These are phyloP conservation scores for Tachyglossus aculeatus DNA, from an alignment of 2,797 vertebrate genomes.

Conservation along the genomic window DNA sequence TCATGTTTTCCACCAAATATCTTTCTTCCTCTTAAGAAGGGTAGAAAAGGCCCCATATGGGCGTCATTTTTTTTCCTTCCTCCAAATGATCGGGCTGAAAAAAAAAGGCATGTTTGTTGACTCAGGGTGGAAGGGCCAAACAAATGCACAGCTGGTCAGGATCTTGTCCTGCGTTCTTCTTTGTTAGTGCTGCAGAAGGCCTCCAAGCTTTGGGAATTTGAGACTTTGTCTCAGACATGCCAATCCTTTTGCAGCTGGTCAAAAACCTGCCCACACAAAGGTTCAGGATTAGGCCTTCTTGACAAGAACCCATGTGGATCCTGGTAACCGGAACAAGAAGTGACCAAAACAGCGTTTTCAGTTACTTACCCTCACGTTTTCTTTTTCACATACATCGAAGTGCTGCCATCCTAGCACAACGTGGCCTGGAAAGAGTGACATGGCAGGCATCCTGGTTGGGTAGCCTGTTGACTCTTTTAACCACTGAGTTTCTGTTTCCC, in stretches of 20 bases:
- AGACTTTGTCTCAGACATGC: background rate
- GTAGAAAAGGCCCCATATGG: conserved; percentile 9
- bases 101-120: conserved; percentile 1
- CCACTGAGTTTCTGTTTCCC: conserved; percentile 72
- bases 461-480: conserved; percentile 57
- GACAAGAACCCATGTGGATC: background rate
- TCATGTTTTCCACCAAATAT: conserved; percentile 18
- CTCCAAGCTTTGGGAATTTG: too few relatives aligned
- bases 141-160: conserved; percentile 7
- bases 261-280: conserved; percentile 22
- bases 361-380: background rate
- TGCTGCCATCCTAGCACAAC: conserved; percentile 3
- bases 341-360: background rate
- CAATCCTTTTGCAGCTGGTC: background rate
- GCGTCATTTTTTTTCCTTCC: conserved; percentile 9
- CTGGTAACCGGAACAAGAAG: conserved; percentile 4
- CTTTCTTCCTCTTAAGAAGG: conserved; percentile 3
- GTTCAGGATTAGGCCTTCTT: background rate
- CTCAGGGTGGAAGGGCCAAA: too few relatives aligned
- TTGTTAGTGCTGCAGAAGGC: conserved; percentile 1
- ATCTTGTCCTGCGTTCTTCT: conserved; percentile 1
- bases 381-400: background rate
- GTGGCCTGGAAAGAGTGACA: conserved; percentile 38
- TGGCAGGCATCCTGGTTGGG: conserved; percentile 6
- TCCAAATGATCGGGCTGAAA: conserved; percentile 20